Conservation (phyloP, 2,888 invertebrate genomes). For the Schizotus pectinicornis region DNA sequence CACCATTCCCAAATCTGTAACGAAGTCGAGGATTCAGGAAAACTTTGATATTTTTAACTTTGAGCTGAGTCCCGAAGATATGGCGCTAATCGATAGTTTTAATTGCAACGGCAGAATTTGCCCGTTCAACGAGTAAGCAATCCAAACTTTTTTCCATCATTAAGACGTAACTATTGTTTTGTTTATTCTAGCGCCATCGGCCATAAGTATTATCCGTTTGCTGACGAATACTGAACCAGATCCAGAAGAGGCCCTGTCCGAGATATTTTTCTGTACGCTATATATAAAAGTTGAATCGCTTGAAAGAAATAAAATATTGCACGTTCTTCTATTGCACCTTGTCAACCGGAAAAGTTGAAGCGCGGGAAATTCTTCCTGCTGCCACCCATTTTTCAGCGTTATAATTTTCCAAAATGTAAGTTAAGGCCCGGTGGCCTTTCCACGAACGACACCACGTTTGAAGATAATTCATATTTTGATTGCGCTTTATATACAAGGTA, state of each 20-base stretch:
- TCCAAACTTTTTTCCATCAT: background rate
- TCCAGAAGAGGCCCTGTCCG: background rate
- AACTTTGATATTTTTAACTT: conserved; percentile 80
- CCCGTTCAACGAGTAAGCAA: conserved; percentile 68
- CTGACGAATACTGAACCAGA: background rate
- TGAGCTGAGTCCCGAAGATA: conserved; percentile 70
- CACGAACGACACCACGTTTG: background rate
- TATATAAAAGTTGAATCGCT: background rate
- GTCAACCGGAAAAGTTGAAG: too few species aligned
- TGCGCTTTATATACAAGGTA: conserved; percentile 15
- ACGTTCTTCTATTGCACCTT: too few species aligned
- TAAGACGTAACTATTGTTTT: conserved; percentile 4
- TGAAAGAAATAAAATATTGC: background rate
- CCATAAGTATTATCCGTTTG: conserved; percentile 5
- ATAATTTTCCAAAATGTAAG: too few species aligned
- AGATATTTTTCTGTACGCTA: background rate
- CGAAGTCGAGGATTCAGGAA: conserved; percentile 68
- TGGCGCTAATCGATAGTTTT: conserved; percentile 69
- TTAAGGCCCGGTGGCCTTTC: too few species aligned
- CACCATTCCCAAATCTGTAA: conserved; percentile 85
- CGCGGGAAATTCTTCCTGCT: too few species aligned
- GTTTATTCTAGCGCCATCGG: conserved; percentile 10
- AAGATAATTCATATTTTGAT: conserved; percentile 1
- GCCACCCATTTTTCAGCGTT: too few species aligned
- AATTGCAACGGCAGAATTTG: conserved; percentile 75